Base-by-base conservation (phyloP, 2,113 vertebrate species). In the Microtus ochrogaster region DNA sequence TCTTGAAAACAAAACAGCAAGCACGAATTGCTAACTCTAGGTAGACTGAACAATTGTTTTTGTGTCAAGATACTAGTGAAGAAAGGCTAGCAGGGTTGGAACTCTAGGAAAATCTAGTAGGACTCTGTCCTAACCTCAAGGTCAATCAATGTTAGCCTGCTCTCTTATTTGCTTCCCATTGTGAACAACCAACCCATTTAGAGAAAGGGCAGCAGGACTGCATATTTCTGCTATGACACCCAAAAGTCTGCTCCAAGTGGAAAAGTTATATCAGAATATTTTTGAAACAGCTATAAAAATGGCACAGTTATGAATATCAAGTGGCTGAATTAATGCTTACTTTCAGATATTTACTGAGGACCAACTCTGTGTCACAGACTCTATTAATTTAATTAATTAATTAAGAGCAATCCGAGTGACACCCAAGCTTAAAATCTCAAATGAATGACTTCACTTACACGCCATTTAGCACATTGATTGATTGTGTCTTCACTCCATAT, bases 401-500 rank as follows among this genome's bases (percentile, higher is more conserved):
- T 58, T 58, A 70, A 84, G 52, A 95, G 6, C 85, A 93, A 41
- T 7, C 87, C 76, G 76, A 63, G 52, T 44, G 22, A 96, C 94
- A 55, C 10, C 65, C 63, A 44, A 7, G 26, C 84, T 81, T 88
- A 93, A 95, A 91, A 78, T 78, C 44, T 33, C 14, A 0, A 7
- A 4, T 44, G 63, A 44, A 52, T 22, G 63, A 88, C 76, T 91
- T 74, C 47, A 99, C 99, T 99, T 99, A 99, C 99, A 99, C 99
- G 97, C 99, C 99, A 96, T 98, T 98, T 39, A 99, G 96, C 21
- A 99, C 99, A 7, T 99, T 97, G 96, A 99, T 98, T 5, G 99
- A 99, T 96, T 99, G 99, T 39, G 99, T 99, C 98, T 99, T 99
- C 88, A 97, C 85, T 3, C 99, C 98, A 4, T 99, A 99, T 89